Base-by-base conservation (phyloP, 2,113 vertebrate species). In the Atlantisia rogersi region DNA sequence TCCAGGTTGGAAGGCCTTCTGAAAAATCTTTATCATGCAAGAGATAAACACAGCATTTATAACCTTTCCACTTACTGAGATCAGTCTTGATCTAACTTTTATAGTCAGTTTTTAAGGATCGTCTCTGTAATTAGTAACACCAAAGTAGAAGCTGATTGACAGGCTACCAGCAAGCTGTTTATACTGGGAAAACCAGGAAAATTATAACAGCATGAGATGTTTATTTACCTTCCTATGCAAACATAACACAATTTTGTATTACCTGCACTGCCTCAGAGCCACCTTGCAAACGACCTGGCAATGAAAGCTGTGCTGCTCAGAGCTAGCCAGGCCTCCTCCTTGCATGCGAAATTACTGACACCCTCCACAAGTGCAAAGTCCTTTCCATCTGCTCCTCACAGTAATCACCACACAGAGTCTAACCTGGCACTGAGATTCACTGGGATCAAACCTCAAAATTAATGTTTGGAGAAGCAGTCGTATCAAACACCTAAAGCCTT, bases 91-190 rank as follows among this genome's bases (percentile, higher is more conserved):
- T 88, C 44, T 46, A 46, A 96, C 35, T 70, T 82, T 75, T 73
- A 35, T 29, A 86, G 64, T 63, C 24, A 8, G 24, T 78, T 95
- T 90, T 95, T 95, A 97, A 86, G 35, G 44, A 93, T 81, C 44
- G 46, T 92, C 70, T 83, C 25, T 70, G 42, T 68, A 95, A 95
- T 91, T 79, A 96, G 63, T 31, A 91, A 70, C 84, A 85, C 73
- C 67, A 68, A 87, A 58, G 46, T 16, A 88, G 78, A 26, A 74
- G 52, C 50, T 88, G 94, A 96, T 68, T 86, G 88, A 89, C 78
- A 92, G 81, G 59, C 52, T 58, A 37, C 76, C 59, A 88, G 71
- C 42, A 37, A 64, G 76, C 58, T 73, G 56, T 73, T 90, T 81
- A 26, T 81, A 73, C 31, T 0, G 2, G 91, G 90, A 81, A 90